Conservation (phyloP, 2,797 vertebrate genomes). For the Huso huso region DNA sequence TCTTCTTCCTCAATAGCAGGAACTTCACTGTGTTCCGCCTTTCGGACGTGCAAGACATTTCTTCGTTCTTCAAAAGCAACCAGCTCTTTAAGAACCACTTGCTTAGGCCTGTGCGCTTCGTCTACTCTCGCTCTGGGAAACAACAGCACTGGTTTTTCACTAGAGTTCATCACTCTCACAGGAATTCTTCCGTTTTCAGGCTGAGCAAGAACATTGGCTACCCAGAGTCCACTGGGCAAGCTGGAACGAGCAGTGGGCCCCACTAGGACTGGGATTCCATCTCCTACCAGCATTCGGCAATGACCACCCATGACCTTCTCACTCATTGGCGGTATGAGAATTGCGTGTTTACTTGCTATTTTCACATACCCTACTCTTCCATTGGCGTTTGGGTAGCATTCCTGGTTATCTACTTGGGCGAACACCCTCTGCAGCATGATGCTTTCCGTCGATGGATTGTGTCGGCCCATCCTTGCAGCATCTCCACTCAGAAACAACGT, state of each 20-base stretch:
- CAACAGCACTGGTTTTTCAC: not conserved
- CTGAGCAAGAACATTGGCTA: slow-evolving; percentile 17
- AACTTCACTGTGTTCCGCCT: too few relatives aligned
- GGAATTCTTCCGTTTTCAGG: slow-evolving; percentile 3
- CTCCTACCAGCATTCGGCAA: too few relatives aligned
- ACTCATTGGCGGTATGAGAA: too few relatives aligned
- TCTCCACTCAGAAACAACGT: too few relatives aligned
- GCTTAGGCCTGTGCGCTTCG: not conserved
- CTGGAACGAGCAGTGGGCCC: slow-evolving; percentile 6
- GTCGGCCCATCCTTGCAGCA: too few relatives aligned
- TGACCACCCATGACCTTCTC: too few relatives aligned
- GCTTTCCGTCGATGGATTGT: too few relatives aligned
- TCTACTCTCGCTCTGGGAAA: slow-evolving; percentile 1
- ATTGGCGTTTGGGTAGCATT: too few relatives aligned
- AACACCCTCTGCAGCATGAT: too few relatives aligned
- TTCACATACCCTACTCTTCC: too few relatives aligned
- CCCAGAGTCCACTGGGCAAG: slow-evolving; percentile 7
- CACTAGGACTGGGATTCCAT: slow-evolving; percentile 12
- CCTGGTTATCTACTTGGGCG: too few relatives aligned
- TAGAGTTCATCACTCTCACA: slow-evolving; percentile 14
- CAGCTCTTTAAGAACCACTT: not conserved
- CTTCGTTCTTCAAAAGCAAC: slow-evolving; percentile 8
- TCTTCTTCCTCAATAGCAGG: not conserved
- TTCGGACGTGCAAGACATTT: not conserved
- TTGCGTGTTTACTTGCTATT: too few relatives aligned